phyloP scores from a whole-genome alignment of 1,140 invertebrate species.

The Sitobion miscanthi region DNA sequence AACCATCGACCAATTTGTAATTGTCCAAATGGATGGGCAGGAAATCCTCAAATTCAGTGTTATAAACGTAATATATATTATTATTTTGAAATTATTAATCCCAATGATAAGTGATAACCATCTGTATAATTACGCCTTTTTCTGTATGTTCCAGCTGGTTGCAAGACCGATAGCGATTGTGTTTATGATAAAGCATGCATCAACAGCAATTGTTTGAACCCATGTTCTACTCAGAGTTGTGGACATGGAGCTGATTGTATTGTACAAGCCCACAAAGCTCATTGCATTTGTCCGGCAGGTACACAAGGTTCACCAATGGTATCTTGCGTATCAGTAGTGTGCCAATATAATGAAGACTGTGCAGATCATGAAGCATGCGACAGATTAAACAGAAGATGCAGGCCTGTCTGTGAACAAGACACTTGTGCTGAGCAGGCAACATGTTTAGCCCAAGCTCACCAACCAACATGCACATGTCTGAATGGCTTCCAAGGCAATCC shows the following conservation, averaged over 20 bases:
- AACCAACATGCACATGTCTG: conserved; percentile 79
- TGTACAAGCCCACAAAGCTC: conserved; percentile 75
- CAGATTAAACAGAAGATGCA: conserved; percentile 80
- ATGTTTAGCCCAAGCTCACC: conserved; percentile 77
- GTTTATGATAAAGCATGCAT: conserved; percentile 84
- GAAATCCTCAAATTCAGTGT: conserved; percentile 83
- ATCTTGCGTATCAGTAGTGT: conserved; percentile 81
- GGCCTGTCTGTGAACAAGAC: conserved; percentile 79
- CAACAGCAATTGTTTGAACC: conserved; percentile 79
- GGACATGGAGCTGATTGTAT: conserved; percentile 81
- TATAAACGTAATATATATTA: conserved; percentile 76
- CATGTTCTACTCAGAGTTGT: conserved; percentile 74
- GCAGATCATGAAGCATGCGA: conserved; percentile 85
- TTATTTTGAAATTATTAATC: neutral
- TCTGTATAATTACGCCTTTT: neutral
- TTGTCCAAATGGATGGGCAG: conserved; percentile 83
- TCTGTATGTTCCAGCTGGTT: conserved; percentile 73
- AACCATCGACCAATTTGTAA: conserved; percentile 79
- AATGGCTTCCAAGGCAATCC: conserved; percentile 79
- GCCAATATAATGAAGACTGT: conserved; percentile 89
- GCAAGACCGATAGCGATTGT: conserved; percentile 80
- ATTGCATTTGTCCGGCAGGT: conserved; percentile 82
- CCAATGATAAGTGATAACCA: neutral
- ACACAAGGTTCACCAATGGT: conserved; percentile 83
- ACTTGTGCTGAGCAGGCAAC: conserved; percentile 77